phyloP scores from a whole-genome alignment of 2,113 vertebrate species.

The Baryphthengus martii region DNA sequence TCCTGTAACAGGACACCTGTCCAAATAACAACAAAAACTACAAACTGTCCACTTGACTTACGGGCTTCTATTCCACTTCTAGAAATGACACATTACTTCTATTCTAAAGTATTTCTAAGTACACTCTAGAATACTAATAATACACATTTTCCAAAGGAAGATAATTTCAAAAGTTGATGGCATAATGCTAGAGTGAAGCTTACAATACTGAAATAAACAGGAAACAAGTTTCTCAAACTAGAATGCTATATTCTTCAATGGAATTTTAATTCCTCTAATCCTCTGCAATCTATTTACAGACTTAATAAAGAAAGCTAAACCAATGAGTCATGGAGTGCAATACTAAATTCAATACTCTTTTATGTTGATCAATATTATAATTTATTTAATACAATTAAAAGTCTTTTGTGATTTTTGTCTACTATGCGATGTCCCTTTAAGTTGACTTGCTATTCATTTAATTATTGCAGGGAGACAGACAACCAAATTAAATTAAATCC shows the following conservation, averaged over 20 bases:
- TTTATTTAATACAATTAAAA: conserved; percentile 44
- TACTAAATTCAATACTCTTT: conserved; percentile 10
- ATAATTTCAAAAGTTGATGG: not conserved
- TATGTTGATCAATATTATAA: conserved; percentile 48
- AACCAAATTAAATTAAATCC: conserved; percentile 42
- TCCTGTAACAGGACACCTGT: not conserved
- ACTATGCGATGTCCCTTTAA: conserved; percentile 2
- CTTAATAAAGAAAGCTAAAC: not conserved
- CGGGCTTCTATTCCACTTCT: not conserved
- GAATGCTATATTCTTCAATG: not conserved
- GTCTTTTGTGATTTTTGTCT: conserved; percentile 34
- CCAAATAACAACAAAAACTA: not conserved
- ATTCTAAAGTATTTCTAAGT: not conserved
- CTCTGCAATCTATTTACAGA: not conserved
- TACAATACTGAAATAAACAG: not conserved
- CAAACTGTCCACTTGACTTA: fast-evolving
- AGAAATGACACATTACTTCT: not conserved
- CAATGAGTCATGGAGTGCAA: not conserved
- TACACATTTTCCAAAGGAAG: not conserved
- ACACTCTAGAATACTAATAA: not conserved
- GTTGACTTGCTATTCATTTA: conserved; percentile 29
- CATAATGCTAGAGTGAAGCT: not conserved
- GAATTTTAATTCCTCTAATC: not conserved
- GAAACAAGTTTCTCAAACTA: not conserved
- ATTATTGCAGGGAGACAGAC: conserved; percentile 17